phyloP scores from a whole-genome alignment of 2,113 vertebrate species.

The Lepus europaeus region DNA sequence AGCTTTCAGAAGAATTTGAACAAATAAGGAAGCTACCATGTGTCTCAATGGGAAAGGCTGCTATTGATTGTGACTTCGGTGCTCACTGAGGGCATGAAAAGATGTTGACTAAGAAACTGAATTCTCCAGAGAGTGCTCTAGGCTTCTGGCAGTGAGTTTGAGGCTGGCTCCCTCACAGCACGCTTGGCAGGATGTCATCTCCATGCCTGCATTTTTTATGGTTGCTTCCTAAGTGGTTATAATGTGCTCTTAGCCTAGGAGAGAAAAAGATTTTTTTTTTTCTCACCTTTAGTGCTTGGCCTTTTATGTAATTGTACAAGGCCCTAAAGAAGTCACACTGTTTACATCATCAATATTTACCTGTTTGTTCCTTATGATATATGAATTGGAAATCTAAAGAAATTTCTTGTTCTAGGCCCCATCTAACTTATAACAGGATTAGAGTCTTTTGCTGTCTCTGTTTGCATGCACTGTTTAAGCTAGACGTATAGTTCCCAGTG shows the following conservation, averaged over 20 bases:
- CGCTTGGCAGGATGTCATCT: neutral
- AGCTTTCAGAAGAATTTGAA: conserved; percentile 9
- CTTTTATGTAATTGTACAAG: neutral
- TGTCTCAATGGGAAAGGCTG: rapidly evolving
- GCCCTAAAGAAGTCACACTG: neutral
- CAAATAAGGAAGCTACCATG: neutral
- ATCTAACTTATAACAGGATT: neutral
- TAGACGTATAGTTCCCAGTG: neutral
- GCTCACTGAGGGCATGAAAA: neutral
- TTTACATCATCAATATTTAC: neutral
- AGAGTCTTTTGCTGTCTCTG: conserved; percentile 39
- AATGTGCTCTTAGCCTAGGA: conserved; percentile 20
- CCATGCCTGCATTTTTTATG: neutral
- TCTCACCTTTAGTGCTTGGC: neutral
- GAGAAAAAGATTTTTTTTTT: neutral
- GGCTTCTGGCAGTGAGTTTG: neutral
- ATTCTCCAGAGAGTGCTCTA: neutral
- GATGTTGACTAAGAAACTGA: neutral
- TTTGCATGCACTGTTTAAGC: neutral
- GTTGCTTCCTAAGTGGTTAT: conserved; percentile 58
- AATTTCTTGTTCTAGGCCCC: neutral
- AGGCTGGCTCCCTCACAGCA: neutral
- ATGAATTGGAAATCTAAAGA: neutral
- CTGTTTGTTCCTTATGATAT: neutral
- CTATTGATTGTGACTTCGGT: neutral